phyloP scores from a whole-genome alignment of 2,113 vertebrate species.

The Girardinichthys multiradiatus region DNA sequence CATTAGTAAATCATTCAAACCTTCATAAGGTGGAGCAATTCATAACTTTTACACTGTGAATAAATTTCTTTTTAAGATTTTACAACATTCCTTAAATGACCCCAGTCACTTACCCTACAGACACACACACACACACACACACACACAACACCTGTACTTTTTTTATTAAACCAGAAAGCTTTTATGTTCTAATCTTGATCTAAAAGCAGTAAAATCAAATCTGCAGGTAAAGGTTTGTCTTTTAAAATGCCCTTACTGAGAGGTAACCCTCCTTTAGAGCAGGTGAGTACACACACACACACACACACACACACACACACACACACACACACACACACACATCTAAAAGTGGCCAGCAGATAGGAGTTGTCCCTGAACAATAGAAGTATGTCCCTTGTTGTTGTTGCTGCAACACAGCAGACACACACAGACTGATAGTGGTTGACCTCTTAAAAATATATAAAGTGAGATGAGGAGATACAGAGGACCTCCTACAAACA shows the following conservation, averaged over 20 bases:
- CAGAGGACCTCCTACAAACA: conserved; percentile 61
- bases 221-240: conserved; percentile 27
- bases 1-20: conserved; percentile 48
- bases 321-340: conserved; percentile 22
- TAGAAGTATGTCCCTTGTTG: conserved; percentile 30
- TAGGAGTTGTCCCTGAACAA: conserved; percentile 66
- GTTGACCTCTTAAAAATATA: conserved; percentile 53
- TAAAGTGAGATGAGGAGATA: conserved; percentile 12
- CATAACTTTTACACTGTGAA: conserved; percentile 20
- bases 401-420: conserved; percentile 16
- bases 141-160: neutral
- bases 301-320: conserved; percentile 20
- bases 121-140: neutral
- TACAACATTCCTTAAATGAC: conserved; percentile 24
- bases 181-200: conserved; percentile 43
- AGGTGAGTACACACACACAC: conserved; percentile 48
- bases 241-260: conserved; percentile 18
- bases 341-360: conserved; percentile 47
- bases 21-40: neutral
- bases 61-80: conserved; percentile 24
- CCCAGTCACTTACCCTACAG: too few species aligned
- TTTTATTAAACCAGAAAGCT: conserved; percentile 8
- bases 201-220: conserved; percentile 15
- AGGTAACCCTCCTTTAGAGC: conserved; percentile 37
- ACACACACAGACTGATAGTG: conserved; percentile 60